Evolutionary conservation across 2,113 vertebrate species (phyloP), one percentile per base, ranked within the genome.

Genomic region (Tragelaphus strepsiceros): DNA sequence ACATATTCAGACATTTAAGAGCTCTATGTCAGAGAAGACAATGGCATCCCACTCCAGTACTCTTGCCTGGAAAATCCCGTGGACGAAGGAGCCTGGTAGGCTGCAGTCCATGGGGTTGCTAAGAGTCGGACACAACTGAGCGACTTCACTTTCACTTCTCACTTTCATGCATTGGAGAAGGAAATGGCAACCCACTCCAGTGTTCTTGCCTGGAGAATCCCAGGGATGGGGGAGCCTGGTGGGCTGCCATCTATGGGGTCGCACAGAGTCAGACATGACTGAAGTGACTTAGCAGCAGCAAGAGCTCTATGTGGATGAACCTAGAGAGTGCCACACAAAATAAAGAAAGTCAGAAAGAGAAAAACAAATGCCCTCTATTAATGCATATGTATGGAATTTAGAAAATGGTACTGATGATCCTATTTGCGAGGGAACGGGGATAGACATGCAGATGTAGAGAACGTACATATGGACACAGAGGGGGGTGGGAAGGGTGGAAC

Each of bases 241-340:
- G 5, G 43, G 43, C 43, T 43, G 43, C 43, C 43, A 43, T 43
- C 43, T 43, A 43, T 43, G 43, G 43, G 43, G 43, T 43, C 43
- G 43, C 43, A 43, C 43, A 43, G 43, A 43, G 43, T 43, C 43
- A 43, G 43, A 43, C 43, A 43, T 6, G 5, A 43, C 43, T 43
- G 43, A 43, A 43, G 43, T 43, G 43, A 43, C 43, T 43, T 43
- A 0, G 2, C 21, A 0, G 2, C 21, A 0, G 2, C 21, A 74
- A 86, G 7, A 0, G 2, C 21, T 74, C 56, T 86, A 2, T 26
- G 71, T 43, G 22, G 6, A 43, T 77, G 35, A 43, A 26, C 39
- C 22, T 77, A 26, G 71, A 77, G 39, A 39, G 35, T 74, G n/a
- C 67, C 10, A 12, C 22, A 74, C n/a, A 22, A 19, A 43, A 13